These are phyloP conservation scores for Reticulitermes lucifugus DNA, from an alignment of 2,888 invertebrate genomes.

Conservation along the genomic window DNA sequence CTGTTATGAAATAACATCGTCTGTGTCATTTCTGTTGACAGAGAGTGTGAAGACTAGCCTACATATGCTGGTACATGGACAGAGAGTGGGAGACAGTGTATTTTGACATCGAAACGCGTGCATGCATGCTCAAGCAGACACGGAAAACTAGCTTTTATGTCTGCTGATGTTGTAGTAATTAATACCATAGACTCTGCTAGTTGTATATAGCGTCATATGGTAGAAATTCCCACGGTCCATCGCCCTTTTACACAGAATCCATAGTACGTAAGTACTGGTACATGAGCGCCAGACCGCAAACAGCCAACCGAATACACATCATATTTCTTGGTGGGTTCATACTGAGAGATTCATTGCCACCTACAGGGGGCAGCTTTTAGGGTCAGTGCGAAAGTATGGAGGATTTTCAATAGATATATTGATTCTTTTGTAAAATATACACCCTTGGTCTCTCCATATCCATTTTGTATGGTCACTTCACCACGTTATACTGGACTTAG, in stretches of 20 bases:
- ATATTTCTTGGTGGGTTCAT: conserved; percentile 15
- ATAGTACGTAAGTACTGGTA: background rate
- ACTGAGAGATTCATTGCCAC: conserved; percentile 12
- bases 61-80: too few relatives aligned
- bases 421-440: conserved; percentile 13
- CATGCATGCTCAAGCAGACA: background rate
- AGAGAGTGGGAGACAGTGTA: background rate
- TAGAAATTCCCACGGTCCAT: conserved; percentile 18
- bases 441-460: background rate
- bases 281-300: background rate
- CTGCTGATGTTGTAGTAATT: background rate
- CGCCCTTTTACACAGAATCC: conserved; percentile 22
- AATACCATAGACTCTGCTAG: background rate
- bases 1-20: too few relatives aligned
- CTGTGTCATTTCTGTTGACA: too few relatives aligned
- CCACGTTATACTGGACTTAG: background rate
- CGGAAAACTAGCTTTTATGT: background rate
- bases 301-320: background rate
- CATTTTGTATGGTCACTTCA: conserved; percentile 9
- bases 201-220: conserved; percentile 4
- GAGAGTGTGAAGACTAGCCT: too few relatives aligned
- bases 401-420: conserved; percentile 5
- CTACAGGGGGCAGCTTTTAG: background rate
- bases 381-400: background rate
- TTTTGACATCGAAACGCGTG: background rate